phyloP scores from a whole-genome alignment of 2,113 vertebrate species.

The Passer montanus region DNA sequence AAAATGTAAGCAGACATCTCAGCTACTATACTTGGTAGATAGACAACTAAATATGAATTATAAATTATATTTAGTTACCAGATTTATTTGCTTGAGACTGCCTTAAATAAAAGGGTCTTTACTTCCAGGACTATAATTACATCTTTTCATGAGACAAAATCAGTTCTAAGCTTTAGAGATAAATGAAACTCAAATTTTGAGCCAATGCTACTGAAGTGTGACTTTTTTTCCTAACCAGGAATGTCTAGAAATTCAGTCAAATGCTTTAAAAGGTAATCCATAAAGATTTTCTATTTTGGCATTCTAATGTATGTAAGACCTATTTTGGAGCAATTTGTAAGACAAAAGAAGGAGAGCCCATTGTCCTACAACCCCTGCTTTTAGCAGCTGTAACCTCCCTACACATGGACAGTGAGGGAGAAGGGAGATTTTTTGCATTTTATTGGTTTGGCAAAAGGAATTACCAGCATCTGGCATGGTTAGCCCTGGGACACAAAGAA shows the following conservation, averaged over 20 bases:
- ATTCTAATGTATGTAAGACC: not conserved
- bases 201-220: not conserved
- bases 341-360: not conserved
- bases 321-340: not conserved
- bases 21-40: not conserved
- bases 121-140: not conserved
- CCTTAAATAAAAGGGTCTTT: not conserved
- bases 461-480: not conserved
- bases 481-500: not conserved
- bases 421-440: not conserved
- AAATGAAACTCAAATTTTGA: not conserved
- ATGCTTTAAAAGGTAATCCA: not conserved
- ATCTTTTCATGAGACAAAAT: not conserved
- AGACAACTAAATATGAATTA: not conserved
- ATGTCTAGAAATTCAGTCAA: not conserved
- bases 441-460: not conserved
- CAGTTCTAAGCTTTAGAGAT: not conserved
- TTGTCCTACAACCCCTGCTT: not conserved
- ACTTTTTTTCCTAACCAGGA: not conserved
- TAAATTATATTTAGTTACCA: not conserved
- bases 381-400: not conserved
- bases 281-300: not conserved
- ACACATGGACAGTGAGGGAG: accelerated
- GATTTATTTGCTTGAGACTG: not conserved
- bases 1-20: not conserved